A percentile compares a stretch with the other conserved stretches of the same genome.
Evolutionary conservation across 2,113 vertebrate genomes (phyloP).

Genomic region (Tringa solitaria): DNA sequence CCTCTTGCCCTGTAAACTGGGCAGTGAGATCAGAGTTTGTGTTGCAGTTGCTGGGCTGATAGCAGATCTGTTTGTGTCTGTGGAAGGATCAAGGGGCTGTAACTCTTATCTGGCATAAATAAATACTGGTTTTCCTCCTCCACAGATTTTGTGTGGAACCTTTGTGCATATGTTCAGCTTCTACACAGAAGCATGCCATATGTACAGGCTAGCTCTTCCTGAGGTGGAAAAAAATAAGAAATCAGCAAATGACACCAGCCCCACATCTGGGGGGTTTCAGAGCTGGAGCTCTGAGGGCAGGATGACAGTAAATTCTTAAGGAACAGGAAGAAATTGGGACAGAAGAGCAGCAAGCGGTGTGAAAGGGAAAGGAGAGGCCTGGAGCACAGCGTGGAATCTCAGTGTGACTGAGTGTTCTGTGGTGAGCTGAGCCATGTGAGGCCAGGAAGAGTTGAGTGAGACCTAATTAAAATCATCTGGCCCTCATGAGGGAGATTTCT

Average conservation of each 20-base stretch:
- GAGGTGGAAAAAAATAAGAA: background rate
- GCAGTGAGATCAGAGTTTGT: background rate
- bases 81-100: background rate
- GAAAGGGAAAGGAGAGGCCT: background rate
- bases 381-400: background rate
- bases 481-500: background rate
- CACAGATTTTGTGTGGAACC: background rate
- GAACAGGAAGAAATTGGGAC: background rate
- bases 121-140: background rate
- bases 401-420: background rate
- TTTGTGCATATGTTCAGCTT: background rate
- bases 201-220: background rate
- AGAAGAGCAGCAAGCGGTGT: background rate
- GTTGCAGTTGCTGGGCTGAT: background rate
- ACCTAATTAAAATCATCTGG: slow-evolving; percentile 57
- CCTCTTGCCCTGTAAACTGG: background rate
- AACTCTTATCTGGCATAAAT: background rate
- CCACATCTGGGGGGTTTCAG: background rate
- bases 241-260: background rate
- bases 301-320: background rate
- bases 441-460: background rate
- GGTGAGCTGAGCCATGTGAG: background rate
- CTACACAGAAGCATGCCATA: background rate
- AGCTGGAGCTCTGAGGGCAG: background rate
- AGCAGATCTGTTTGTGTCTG: background rate